Evolutionary conservation across 2,888 invertebrate species (phyloP), one percentile per base, ranked within the genome.

Genomic region (Callosobruchus maculatus): DNA sequence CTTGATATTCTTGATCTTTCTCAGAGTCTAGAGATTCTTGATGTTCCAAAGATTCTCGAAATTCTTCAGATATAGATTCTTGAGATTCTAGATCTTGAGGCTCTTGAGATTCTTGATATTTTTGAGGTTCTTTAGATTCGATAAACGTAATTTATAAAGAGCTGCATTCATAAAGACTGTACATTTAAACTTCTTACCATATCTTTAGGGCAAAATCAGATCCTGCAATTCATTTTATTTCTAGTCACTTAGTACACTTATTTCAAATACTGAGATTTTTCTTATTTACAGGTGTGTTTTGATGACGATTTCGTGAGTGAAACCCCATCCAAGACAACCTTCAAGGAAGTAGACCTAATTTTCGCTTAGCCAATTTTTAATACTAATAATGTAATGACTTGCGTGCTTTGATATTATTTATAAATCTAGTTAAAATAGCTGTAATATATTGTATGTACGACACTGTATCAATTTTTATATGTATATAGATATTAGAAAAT

Each of bases 241-340:
- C n/a, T n/a, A n/a, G n/a, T n/a, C n/a, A n/a, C n/a, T n/a, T n/a
- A n/a, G n/a, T n/a, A n/a, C n/a, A n/a, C n/a, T n/a, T n/a, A n/a
- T n/a, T n/a, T n/a, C n/a, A n/a, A 68, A 68, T 20, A 13, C 0
- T 21, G 13, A 13, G 49, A 49, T 73, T 18, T 70, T 70, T 74
- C 66, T 18, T 66, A 21, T 26, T 80, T 81, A 30, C 74, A 82
- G 81, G 81, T 82, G 7, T 82, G 80, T 76, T 82, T 82, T 70
- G 82, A 82, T 71, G 82, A 82, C 67, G 82, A 82, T 68, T 81
- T 82, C 69, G 74, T 75, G 68, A 75, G 30, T 70, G 79, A 77
- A 72, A 71, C 75, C 68, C 77, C 78, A 70, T 76, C 76, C 4
- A 75, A 76, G 49, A 76, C 71, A 31, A 20, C 71, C 31, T 68